phyloP scores from a whole-genome alignment of 2,797 vertebrate species.

The Anabacerthia variegaticeps region DNA sequence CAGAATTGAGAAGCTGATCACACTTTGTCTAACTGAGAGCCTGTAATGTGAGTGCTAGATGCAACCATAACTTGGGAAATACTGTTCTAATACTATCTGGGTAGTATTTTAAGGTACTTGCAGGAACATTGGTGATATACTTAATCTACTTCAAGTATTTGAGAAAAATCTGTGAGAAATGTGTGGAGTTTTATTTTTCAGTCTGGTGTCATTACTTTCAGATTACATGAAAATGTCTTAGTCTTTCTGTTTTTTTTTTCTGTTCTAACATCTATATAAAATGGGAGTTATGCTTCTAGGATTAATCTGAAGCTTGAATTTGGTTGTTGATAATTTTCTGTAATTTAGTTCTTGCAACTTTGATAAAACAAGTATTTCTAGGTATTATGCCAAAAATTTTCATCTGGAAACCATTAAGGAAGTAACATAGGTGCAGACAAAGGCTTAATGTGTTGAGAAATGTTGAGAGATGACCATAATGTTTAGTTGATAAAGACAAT shows the following conservation, averaged over 20 bases:
- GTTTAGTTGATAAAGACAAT: neutral
- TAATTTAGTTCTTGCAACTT: neutral
- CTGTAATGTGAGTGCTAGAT: neutral
- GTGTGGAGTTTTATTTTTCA: neutral
- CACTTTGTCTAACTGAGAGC: neutral
- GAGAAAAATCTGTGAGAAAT: neutral
- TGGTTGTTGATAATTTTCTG: neutral
- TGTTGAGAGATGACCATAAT: neutral
- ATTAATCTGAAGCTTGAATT: neutral
- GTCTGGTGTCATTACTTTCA: neutral
- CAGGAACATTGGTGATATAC: neutral
- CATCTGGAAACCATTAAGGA: slow-evolving; percentile 4
- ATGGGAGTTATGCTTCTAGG: neutral
- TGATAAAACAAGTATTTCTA: neutral
- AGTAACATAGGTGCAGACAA: neutral
- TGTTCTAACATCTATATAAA: neutral
- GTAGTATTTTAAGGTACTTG: neutral
- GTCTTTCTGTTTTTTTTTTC: neutral
- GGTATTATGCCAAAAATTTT: neutral
- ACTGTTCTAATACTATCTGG: neutral
- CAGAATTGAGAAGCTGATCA: neutral
- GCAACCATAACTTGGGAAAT: neutral
- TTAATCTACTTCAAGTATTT: neutral
- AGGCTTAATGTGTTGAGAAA: neutral
- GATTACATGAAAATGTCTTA: neutral